These are phyloP conservation scores for Sebastes jordani DNA, from an alignment of 2,797 vertebrate genomes.

Conservation along the genomic window DNA sequence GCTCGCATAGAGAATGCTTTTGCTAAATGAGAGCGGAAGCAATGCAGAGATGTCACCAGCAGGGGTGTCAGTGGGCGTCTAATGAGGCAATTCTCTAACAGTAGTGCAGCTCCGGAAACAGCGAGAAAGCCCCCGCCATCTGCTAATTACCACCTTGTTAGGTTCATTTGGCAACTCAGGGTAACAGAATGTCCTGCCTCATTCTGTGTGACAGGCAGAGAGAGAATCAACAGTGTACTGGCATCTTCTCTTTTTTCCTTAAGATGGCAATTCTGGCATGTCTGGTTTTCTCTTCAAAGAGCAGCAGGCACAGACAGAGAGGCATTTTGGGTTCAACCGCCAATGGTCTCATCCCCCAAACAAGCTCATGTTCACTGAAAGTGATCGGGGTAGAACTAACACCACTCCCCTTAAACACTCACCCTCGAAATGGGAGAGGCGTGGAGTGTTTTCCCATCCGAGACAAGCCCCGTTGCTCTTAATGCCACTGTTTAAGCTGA, in stretches of 20 bases:
- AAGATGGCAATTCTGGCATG: background rate
- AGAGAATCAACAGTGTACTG: slow-evolving; percentile 22
- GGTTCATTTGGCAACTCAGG: slow-evolving; percentile 54
- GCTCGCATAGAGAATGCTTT: slow-evolving; percentile 13
- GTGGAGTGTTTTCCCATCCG: background rate
- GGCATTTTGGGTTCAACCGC: background rate
- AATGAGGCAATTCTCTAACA: slow-evolving; percentile 74
- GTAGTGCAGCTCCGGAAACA: slow-evolving; percentile 31
- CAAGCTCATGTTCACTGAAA: background rate
- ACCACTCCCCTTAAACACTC: background rate
- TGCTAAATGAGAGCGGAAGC: slow-evolving; percentile 55
- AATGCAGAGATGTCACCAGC: slow-evolving; percentile 64
- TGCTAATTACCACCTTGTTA: slow-evolving; percentile 77
- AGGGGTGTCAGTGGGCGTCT: slow-evolving; percentile 67
- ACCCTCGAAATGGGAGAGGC: background rate
- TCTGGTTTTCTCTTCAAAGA: background rate
- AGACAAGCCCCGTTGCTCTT: background rate
- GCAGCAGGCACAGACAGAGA: background rate
- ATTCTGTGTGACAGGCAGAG: slow-evolving; percentile 32
- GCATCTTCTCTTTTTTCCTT: slow-evolving; percentile 6
- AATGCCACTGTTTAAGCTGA: background rate
- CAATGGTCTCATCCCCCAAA: background rate
- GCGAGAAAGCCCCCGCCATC: slow-evolving; percentile 34
- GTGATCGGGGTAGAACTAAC: background rate
- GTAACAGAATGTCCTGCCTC: slow-evolving; percentile 26